phyloP scores from a whole-genome alignment of 2,888 invertebrate species.

The Trachelus stipa region DNA sequence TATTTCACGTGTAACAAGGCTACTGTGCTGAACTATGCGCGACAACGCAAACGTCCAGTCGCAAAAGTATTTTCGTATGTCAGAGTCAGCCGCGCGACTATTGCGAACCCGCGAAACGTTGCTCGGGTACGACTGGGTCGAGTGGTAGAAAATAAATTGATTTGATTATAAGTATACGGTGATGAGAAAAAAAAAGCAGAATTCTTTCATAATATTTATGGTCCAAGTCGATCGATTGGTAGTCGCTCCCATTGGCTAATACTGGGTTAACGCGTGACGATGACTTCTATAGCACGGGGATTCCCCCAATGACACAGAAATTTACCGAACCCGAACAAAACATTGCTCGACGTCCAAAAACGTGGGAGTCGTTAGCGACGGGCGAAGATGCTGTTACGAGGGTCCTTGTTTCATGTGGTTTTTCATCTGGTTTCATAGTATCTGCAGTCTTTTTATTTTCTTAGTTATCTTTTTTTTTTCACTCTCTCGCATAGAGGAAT shows the following conservation, averaged over 20 bases:
- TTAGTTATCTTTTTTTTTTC: background rate
- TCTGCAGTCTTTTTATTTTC: background rate
- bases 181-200: background rate
- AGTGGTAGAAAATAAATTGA: background rate
- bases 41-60: background rate
- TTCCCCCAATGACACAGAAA: background rate
- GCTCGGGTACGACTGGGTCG: background rate
- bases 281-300: background rate
- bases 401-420: background rate
- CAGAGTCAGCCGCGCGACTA: background rate
- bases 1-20: background rate
- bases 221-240: background rate
- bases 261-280: background rate
- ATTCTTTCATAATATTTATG: background rate
- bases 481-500: background rate
- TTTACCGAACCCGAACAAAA: background rate
- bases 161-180: background rate
- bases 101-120: background rate
- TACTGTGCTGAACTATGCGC: background rate
- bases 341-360: background rate
- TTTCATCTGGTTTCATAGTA: background rate
- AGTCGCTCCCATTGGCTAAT: background rate
- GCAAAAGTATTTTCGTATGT: background rate
- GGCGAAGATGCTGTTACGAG: background rate
- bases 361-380: conserved; percentile 1